Evolutionary conservation across 2,888 invertebrate species (phyloP), one percentile per base, ranked within the genome.

Genomic region (Seira ritae): DNA sequence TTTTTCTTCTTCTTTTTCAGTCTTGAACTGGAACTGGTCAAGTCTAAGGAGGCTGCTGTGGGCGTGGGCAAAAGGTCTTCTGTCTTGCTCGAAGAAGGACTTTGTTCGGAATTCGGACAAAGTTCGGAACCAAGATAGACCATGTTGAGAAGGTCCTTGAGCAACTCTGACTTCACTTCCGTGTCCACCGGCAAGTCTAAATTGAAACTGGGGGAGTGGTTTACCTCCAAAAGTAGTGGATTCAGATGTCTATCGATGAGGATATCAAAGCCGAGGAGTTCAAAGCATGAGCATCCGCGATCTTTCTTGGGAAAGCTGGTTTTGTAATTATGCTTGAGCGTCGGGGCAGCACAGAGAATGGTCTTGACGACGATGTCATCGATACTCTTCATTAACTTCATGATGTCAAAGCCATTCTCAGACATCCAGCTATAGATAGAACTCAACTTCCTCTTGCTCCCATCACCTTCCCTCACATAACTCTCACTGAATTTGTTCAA

Each of bases 351-450:
- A 87, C 97, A 93, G 0, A 87, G 55, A 86, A 97, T 92, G 0
- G 97, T 97, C 92, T 98, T 98, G 82, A 97, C 94, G 75, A 98
- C 96, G 67, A 96, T 95, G 90, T 97, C 97, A 91, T 98, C 97
- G 89, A 97, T 96, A 89, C 94, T 93, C 62, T 92, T 92, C 96
- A 96, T 97, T 89, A 97, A 91, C 86, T 93, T 93, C 75, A 94
- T 93, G 62, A 96, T 93, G 90, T 97, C 94, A 88, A 95, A 93
- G 68, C 95, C 94, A 90, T 94, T 93, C 84, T 93, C 92, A 80
- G 92, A 91, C 90, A 96, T 92, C 91, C 94, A 94, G 90, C 93
- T 94, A 91, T 96, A 96, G 89, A 97, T 92, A n/a, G 95, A 94
- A 76, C 94, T 95, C 90, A 96, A 93, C 91, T 94, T 94, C 89